phyloP scores from a whole-genome alignment of 2,113 vertebrate genomes.

The Labeo catla region DNA sequence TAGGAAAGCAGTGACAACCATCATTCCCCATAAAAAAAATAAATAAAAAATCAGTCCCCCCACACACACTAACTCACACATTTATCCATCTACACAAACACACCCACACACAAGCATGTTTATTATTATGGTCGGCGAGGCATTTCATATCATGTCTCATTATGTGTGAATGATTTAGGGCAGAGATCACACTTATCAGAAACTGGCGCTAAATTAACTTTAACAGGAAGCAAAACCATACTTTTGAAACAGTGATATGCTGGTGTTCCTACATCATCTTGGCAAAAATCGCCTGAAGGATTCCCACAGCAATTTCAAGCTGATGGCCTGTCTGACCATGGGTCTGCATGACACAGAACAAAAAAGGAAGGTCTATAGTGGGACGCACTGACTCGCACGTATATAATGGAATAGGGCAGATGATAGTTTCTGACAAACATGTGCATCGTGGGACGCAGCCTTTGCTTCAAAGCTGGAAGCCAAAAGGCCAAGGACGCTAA shows the following conservation, averaged over 20 bases:
- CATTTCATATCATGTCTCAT: not conserved
- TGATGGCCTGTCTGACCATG: not conserved
- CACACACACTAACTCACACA: not conserved
- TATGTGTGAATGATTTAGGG: not conserved
- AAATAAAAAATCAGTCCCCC: not conserved
- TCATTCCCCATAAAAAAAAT: not conserved
- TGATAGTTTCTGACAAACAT: conserved; percentile 33
- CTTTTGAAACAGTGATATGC: not conserved
- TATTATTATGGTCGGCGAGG: not conserved
- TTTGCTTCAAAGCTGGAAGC: conserved; percentile 17
- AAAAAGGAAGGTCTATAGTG: conserved; percentile 12
- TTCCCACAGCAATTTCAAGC: conserved; percentile 13
- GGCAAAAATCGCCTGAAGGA: not conserved
- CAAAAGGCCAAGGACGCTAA: conserved; percentile 45
- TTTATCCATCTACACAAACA: not conserved
- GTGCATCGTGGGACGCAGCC: not conserved
- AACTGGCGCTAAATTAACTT: not conserved
- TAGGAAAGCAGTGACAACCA: not conserved
- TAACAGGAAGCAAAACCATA: not conserved
- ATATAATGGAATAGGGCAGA: conserved; percentile 16
- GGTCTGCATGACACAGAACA: not conserved
- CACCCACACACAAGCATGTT: not conserved
- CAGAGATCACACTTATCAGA: not conserved
- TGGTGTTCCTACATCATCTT: not conserved
- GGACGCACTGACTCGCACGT: not conserved